Evolutionary conservation across 2,797 vertebrate genomes (phyloP).

Genomic region (Enteromius unitaeniatus): DNA sequence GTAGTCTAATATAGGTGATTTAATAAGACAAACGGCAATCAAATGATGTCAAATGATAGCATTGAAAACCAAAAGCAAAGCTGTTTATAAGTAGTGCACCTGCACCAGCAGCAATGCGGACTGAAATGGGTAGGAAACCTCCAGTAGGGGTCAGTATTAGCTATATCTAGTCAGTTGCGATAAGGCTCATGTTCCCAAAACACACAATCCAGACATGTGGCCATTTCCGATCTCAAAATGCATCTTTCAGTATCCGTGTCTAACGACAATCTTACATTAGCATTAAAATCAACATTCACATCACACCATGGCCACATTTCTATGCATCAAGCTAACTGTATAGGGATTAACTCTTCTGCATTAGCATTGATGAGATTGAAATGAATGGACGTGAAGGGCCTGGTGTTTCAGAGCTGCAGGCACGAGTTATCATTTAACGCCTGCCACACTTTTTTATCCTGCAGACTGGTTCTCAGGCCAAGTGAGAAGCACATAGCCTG

Average conservation of each 20-base stretch:
- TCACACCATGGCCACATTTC: constrained; percentile 3
- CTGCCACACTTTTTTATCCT: not conserved
- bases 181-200: constrained; percentile 2
- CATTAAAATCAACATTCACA: constrained; percentile 3
- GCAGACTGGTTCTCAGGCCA: constrained; percentile 13
- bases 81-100: not conserved
- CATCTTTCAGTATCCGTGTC: not conserved
- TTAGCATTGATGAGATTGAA: not conserved
- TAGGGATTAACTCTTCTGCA: not conserved
- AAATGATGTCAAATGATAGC: not conserved
- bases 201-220: constrained; percentile 43
- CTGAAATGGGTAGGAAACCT: not conserved
- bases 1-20: not conserved
- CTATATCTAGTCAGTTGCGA: constrained; percentile 28
- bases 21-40: not conserved
- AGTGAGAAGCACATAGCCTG: constrained; percentile 27
- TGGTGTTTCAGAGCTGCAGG: not conserved
- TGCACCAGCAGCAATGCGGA: not conserved
- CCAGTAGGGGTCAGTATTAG: constrained; percentile 56
- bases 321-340: not conserved
- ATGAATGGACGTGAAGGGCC: not conserved
- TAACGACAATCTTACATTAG: not conserved
- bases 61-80: not conserved
- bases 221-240: constrained; percentile 45
- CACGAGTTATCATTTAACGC: not conserved